A percentile compares a stretch with the other conserved stretches of the same genome.
phyloP scores from a whole-genome alignment of 1,140 invertebrate species.

The Pseudobourletiella spinata region DNA sequence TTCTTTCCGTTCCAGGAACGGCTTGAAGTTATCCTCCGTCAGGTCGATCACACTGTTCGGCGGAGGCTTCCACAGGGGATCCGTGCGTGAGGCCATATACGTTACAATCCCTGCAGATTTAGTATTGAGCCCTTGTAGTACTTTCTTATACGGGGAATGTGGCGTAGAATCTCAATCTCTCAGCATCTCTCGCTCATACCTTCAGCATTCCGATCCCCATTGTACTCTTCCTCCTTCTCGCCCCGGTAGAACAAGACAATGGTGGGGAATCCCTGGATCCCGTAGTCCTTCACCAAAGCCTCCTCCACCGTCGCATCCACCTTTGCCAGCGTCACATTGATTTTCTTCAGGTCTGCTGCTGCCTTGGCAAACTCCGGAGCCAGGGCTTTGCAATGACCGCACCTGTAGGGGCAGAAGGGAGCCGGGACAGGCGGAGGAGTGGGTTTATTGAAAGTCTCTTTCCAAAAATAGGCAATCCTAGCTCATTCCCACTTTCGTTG shows the following conservation, averaged over 20 bases:
- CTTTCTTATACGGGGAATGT: too few relatives aligned
- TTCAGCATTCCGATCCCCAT: constrained; percentile 41
- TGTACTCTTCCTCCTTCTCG: constrained; percentile 42
- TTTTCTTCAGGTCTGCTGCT: constrained; percentile 39
- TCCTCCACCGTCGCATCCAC: constrained; percentile 47
- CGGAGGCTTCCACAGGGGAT: constrained; percentile 50
- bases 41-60: constrained; percentile 49
- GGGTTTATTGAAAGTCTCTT: too few relatives aligned
- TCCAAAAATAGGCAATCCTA: too few relatives aligned
- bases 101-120: constrained; percentile 44
- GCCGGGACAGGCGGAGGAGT: too few relatives aligned
- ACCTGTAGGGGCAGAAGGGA: constrained; percentile 44
- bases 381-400: constrained; percentile 41
- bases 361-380: constrained; percentile 41
- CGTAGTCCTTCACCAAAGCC: constrained; percentile 43
- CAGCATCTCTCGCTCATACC: too few relatives aligned
- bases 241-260: constrained; percentile 44
- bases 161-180: too few relatives aligned
- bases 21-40: constrained; percentile 48
- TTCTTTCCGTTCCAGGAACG: constrained; percentile 44
- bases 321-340: constrained; percentile 44
- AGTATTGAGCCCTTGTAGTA: not conserved
- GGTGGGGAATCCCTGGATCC: constrained; percentile 43
- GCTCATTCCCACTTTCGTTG: too few relatives aligned
- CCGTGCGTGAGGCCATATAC: constrained; percentile 45